Base-by-base conservation (phyloP, 2,113 vertebrate species). In the Pavo muticus region DNA sequence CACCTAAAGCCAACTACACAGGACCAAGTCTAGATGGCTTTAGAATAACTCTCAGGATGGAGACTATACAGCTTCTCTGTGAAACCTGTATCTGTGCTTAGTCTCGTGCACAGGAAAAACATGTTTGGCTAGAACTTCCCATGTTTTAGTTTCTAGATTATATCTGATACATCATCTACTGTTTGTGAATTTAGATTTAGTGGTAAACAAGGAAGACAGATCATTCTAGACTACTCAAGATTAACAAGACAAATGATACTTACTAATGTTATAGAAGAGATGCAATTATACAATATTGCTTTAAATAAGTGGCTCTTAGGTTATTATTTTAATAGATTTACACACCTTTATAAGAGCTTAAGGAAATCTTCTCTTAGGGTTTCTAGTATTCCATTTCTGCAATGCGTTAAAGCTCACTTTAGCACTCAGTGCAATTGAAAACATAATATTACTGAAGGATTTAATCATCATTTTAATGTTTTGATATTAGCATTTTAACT, bases 81-180 rank as follows among this genome's bases (percentile, higher is more conserved):
- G 10, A 14, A 79, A 21, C 21, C n/a, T 45, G 10, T 35, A 23
- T 19, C n/a, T 54, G 24, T 23, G 23, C 24, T 69, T 3, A 6
- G 6, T 57, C 32, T 69, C 25, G 7, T 29, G 27, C 52, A 68
- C 5, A 68, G 40, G 10, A 84, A 48, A 76, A 56, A 44, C 6
- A 1, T 14, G 9, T 61, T 68, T 1, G 1, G 40, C 56, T 10
- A 74, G 61, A 63, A 29, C 25, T 19, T 37, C 5, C 21, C 0
- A 0, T 57, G 13, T 44, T 84, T 42, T 32, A 56, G 18, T 69
- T 79, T 63, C n/a, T 42, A 44, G 30, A 7, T 61, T 40, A 59
- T 8, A 27, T 39, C 42, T 65, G 16, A 45, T 47, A 10, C 8
- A 56, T 19, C 4, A 47, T 14, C 68, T 35, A 27, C 24, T 42